These are phyloP conservation scores for Caenorhabditis sinica DNA, from an alignment of 2,888 invertebrate species.

Conservation along the genomic window DNA sequence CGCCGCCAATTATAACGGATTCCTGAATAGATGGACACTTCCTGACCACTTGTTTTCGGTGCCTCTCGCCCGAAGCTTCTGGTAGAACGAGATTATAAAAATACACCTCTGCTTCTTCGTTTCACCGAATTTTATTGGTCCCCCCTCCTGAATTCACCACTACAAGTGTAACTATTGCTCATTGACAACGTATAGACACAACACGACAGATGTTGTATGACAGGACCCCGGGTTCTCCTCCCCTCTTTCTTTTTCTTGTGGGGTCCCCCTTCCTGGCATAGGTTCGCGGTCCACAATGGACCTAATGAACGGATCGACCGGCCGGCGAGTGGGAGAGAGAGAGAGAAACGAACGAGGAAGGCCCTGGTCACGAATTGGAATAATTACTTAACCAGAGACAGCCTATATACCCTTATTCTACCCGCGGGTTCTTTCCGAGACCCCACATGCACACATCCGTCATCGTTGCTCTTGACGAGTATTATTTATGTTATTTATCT, in stretches of 20 bases:
- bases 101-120: conserved; percentile 38
- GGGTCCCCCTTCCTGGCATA: not conserved
- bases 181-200: conserved; percentile 64
- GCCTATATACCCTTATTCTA: conserved; percentile 35
- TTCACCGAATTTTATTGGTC: conserved; percentile 49
- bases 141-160: conserved; percentile 14
- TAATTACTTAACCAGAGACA: conserved; percentile 61
- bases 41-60: conserved; percentile 27
- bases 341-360: conserved; percentile 28
- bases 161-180: conserved; percentile 66
- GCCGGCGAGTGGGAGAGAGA: not conserved
- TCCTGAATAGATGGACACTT: conserved; percentile 42
- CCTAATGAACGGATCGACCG: conserved; percentile 55
- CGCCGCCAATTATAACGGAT: conserved; percentile 20
- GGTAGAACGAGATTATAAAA: conserved; percentile 25
- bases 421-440: conserved; percentile 23
- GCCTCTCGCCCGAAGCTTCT: not conserved
- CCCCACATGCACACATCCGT: conserved; percentile 51
- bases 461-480: conserved; percentile 50
- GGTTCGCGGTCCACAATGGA: conserved; percentile 56
- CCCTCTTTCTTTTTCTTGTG: conserved; percentile 4
- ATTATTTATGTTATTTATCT: conserved; percentile 50
- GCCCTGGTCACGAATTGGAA: conserved; percentile 61
- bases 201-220: conserved; percentile 66
- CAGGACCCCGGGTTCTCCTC: conserved; percentile 32